Conservation (phyloP, 2,113 vertebrate species). For the Lasiurus cinereus region DNA sequence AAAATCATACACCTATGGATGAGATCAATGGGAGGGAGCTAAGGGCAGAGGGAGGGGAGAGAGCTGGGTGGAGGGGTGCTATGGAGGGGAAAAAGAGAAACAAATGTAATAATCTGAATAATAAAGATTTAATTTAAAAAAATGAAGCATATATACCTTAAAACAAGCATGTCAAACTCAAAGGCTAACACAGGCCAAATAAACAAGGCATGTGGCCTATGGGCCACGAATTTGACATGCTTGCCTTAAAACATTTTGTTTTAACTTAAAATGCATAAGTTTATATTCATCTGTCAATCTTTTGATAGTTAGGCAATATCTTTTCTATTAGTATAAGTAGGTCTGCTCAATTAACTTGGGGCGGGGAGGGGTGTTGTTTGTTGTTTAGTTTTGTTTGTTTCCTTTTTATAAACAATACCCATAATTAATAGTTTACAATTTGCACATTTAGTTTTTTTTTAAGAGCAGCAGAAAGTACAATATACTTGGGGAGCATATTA, state of each 20-base stretch:
- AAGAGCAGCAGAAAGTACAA: background rate
- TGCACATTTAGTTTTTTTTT: slow-evolving; percentile 5
- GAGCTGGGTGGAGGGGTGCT: too few relatives aligned
- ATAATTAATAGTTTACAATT: background rate
- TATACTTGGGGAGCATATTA: background rate
- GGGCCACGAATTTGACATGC: too few relatives aligned
- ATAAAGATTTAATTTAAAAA: too few relatives aligned
- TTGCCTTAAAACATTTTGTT: slow-evolving; percentile 14
- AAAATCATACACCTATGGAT: too few relatives aligned
- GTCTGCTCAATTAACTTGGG: background rate
- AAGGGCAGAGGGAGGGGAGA: too few relatives aligned
- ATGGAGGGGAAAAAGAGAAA: too few relatives aligned
- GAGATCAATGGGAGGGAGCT: too few relatives aligned
- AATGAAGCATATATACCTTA: background rate
- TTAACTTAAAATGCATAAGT: background rate
- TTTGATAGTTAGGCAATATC: background rate
- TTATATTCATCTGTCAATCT: background rate
- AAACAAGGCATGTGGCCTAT: too few relatives aligned
- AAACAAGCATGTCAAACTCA: too few relatives aligned
- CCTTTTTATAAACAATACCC: background rate
- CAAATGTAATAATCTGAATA: too few relatives aligned
- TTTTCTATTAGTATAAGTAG: slow-evolving; percentile 5
- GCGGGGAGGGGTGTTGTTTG: background rate
- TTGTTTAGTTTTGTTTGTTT: slow-evolving; percentile 5
- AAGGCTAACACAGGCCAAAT: too few relatives aligned